phyloP scores from a whole-genome alignment of 2,113 vertebrate genomes.

The Rhinoptilus africanus region DNA sequence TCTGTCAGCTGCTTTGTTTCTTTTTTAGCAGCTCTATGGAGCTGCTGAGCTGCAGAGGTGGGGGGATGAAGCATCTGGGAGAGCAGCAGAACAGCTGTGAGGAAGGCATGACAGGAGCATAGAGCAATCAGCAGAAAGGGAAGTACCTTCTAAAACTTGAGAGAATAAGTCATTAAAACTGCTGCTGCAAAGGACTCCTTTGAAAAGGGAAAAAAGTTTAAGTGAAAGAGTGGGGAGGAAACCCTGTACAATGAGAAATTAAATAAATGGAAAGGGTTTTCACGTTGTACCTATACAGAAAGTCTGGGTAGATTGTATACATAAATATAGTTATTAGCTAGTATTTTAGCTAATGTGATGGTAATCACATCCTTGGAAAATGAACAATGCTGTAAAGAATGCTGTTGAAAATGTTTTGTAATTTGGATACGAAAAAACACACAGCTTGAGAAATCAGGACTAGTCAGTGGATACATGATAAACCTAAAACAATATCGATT shows the following conservation, averaged over 20 bases:
- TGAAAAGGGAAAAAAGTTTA: background rate
- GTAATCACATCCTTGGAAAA: background rate
- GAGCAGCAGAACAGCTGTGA: conserved; percentile 2
- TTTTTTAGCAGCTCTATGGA: background rate
- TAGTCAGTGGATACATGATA: background rate
- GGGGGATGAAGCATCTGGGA: background rate
- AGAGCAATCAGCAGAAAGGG: background rate
- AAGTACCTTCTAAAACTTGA: background rate
- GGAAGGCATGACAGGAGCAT: background rate
- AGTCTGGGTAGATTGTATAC: background rate
- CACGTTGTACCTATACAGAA: background rate
- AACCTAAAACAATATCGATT: background rate
- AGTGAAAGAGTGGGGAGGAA: background rate
- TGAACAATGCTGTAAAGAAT: background rate
- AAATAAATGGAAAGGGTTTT: background rate
- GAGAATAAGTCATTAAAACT: background rate
- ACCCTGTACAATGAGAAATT: background rate
- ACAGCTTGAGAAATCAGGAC: background rate
- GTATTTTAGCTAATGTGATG: background rate
- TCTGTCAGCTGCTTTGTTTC: background rate
- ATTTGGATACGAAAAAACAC: background rate
- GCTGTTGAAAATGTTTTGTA: background rate
- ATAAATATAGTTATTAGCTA: background rate
- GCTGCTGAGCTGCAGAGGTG: background rate
- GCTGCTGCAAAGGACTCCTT: background rate